Conservation (phyloP, 2,113 vertebrate species). For the cat (Felis catus) region DNA sequence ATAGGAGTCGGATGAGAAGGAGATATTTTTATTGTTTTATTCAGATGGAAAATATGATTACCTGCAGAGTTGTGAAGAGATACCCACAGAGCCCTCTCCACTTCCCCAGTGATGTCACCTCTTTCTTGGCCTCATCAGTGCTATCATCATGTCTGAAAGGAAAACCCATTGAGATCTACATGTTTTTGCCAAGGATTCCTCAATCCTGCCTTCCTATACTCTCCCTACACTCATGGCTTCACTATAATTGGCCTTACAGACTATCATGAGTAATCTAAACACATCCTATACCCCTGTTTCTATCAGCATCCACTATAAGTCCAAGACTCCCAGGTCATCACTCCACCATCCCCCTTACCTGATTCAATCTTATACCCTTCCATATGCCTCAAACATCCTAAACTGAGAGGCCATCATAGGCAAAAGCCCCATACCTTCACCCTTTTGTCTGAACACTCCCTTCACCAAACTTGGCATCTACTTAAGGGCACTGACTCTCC, state of each 20-base stretch:
- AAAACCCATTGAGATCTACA: background rate
- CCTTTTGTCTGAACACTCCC: background rate
- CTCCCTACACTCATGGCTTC: background rate
- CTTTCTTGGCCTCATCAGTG: background rate
- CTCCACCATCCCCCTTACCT: background rate
- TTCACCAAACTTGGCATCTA: background rate
- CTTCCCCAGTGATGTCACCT: background rate
- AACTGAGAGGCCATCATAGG: background rate
- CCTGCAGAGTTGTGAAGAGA: background rate
- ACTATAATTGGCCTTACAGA: background rate
- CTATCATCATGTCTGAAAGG: background rate
- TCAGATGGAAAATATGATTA: background rate
- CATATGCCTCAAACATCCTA: background rate
- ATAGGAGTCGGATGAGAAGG: background rate
- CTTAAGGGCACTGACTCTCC: background rate
- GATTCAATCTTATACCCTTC: background rate
- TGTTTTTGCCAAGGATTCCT: background rate
- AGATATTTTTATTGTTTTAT: background rate
- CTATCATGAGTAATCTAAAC: background rate
- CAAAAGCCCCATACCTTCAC: background rate
- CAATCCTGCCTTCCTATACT: background rate
- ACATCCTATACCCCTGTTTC: background rate
- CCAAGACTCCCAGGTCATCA: background rate
- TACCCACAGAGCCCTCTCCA: background rate
- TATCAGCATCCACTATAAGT: background rate